Conservation (phyloP, 2,888 invertebrate genomes). For the Hydrotaea cyrtoneurina region DNA sequence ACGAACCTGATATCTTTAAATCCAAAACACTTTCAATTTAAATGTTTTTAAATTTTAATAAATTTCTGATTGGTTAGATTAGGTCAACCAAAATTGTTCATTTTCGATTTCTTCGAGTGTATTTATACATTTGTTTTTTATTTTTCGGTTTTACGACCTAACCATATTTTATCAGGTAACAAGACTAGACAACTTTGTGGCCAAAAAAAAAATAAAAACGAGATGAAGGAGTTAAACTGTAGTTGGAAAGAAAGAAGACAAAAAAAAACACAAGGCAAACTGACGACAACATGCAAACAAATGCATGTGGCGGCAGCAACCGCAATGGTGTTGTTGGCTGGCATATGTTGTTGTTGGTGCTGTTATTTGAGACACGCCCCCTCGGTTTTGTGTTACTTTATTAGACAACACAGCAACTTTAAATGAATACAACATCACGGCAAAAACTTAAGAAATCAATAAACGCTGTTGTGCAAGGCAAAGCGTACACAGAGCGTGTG, state of each 20-base stretch:
- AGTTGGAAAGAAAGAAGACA: no score
- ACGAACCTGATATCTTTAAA: no score
- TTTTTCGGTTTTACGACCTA: slow-evolving; percentile 32
- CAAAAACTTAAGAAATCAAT: slow-evolving; percentile 40
- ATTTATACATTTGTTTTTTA: background rate
- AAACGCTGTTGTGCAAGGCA: background rate
- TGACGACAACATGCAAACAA: slow-evolving; percentile 55
- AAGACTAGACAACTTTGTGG: slow-evolving; percentile 66
- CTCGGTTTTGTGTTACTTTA: slow-evolving; percentile 59
- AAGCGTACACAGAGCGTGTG: no score
- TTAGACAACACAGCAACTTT: slow-evolving; percentile 61
- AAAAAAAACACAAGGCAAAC: no score
- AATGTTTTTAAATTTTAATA: no score
- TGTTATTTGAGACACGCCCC: slow-evolving; percentile 49
- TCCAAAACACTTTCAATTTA: no score
- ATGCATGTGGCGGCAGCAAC: background rate
- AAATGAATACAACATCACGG: slow-evolving; percentile 33
- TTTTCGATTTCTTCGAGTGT: slow-evolving; percentile 32
- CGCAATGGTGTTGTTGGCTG: background rate
- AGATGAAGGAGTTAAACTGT: slow-evolving; percentile 56
- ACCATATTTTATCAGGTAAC: slow-evolving; percentile 58
- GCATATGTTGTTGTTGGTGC: slow-evolving; percentile 7
- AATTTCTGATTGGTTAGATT: no score
- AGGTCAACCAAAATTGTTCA: no score
- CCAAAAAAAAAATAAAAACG: slow-evolving; percentile 48